Evolutionary conservation across 1,140 invertebrate species (phyloP).

Genomic region (Palaemon carinicauda): DNA sequence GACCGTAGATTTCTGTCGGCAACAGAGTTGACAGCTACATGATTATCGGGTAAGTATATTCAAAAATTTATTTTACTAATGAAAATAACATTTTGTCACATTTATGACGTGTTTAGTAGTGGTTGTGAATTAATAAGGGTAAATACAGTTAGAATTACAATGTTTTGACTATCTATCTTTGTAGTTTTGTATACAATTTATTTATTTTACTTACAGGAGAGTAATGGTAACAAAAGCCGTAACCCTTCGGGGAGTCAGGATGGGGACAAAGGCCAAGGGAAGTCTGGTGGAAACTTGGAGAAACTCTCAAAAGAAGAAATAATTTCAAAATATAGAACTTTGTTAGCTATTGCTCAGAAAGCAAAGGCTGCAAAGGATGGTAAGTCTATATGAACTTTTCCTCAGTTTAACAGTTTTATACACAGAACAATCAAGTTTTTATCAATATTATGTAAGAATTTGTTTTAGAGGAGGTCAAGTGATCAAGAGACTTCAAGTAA

Average conservation of each 20-base stretch:
- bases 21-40: no score
- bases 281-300: slow-evolving; percentile 25
- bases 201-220: slow-evolving; percentile 2
- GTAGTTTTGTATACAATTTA: no score
- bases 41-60: no score
- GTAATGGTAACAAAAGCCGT: neutral
- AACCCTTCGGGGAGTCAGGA: neutral
- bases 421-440: neutral
- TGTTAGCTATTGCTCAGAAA: slow-evolving; percentile 58
- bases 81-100: no score
- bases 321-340: slow-evolving; percentile 53
- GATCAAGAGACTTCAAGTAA: no score
- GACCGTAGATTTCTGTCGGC: no score
- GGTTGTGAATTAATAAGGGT: no score
- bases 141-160: no score
- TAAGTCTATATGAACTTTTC: slow-evolving; percentile 12
- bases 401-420: neutral
- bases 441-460: neutral
- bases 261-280: neutral
- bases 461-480: neutral
- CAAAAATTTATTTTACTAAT: no score
- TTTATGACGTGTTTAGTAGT: no score
- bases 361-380: slow-evolving; percentile 60
- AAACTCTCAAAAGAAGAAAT: slow-evolving; percentile 52
- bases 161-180: no score